Percentiles rank a stretch among this genome's conserved stretches.
These are phyloP conservation scores for Gambusia affinis DNA, from an alignment of 2,113 vertebrate species.

Conservation along the genomic window DNA sequence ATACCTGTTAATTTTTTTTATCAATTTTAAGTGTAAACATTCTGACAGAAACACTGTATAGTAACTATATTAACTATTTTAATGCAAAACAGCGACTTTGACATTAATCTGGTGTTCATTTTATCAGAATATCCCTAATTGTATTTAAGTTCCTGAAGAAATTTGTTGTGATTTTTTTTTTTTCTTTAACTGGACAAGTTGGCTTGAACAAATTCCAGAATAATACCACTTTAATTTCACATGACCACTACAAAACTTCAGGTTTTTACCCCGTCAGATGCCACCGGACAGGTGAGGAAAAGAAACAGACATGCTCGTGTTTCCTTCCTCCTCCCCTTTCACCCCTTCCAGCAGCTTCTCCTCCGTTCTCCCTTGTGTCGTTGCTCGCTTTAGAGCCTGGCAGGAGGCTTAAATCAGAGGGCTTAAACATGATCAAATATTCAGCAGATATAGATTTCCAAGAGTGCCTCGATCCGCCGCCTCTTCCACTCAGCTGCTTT, in stretches of 20 bases:
- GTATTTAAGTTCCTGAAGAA: too few species aligned
- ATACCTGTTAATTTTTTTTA: too few species aligned
- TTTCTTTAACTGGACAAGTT: not conserved
- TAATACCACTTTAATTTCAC: not conserved
- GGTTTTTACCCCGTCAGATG: not conserved
- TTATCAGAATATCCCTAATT: too few species aligned
- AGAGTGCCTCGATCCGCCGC: slow-evolving; percentile 60
- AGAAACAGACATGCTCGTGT: not conserved
- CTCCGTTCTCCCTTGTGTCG: slow-evolving; percentile 31
- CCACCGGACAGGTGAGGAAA: not conserved
- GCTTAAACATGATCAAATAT: slow-evolving; percentile 78
- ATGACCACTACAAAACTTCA: not conserved
- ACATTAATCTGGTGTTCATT: too few species aligned
- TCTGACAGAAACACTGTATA: too few species aligned
- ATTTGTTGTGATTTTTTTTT: not conserved
- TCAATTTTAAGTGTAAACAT: too few species aligned
- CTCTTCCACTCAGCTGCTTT: slow-evolving; percentile 55
- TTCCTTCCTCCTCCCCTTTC: slow-evolving; percentile 3
- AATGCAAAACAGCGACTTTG: too few species aligned
- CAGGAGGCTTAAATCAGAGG: slow-evolving; percentile 68
- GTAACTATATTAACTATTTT: too few species aligned
- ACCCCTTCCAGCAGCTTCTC: slow-evolving; percentile 30
- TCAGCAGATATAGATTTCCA: slow-evolving; percentile 78
- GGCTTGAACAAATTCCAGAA: not conserved
- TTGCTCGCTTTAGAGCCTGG: slow-evolving; percentile 47